These are phyloP conservation scores for Sinohyriopsis cumingii DNA, from an alignment of 2,888 invertebrate species.

Conservation along the genomic window DNA sequence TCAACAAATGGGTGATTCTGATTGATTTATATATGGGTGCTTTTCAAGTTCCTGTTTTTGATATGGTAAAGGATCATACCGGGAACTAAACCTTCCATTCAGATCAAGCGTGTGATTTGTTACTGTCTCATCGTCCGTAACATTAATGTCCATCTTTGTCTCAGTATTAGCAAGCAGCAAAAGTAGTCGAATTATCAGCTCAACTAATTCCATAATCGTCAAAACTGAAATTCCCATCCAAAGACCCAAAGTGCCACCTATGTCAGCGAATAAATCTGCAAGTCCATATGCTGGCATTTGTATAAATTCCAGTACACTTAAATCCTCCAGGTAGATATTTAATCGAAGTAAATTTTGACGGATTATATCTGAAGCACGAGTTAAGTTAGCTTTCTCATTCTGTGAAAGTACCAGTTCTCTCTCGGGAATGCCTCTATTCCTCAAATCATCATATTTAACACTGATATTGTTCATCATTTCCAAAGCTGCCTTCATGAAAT, in stretches of 20 bases:
- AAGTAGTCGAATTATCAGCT: constrained; percentile 55
- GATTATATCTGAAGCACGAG: constrained; percentile 56
- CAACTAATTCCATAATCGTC: constrained; percentile 64
- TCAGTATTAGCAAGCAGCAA: constrained; percentile 58
- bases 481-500: constrained; percentile 57
- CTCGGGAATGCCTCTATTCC: constrained; percentile 14
- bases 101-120: constrained; percentile 20
- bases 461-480: constrained; percentile 36
- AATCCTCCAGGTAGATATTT: constrained; percentile 65
- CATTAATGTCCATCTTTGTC: constrained; percentile 36
- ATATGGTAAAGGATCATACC: too few species aligned
- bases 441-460: constrained; percentile 21
- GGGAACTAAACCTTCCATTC: constrained; percentile 2
- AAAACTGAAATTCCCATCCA: constrained; percentile 68
- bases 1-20: too few species aligned
- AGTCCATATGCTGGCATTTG: constrained; percentile 63
- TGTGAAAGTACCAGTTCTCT: constrained; percentile 22
- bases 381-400: constrained; percentile 22
- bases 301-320: constrained; percentile 62
- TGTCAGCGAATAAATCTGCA: constrained; percentile 64
- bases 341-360: constrained; percentile 63
- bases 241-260: constrained; percentile 65
- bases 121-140: constrained; percentile 14
- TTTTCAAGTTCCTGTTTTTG: too few species aligned
- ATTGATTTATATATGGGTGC: too few species aligned